Evolutionary conservation across 1,140 invertebrate genomes (phyloP), one percentile per base, ranked within the genome.

Genomic region (Phortica variegata): DNA sequence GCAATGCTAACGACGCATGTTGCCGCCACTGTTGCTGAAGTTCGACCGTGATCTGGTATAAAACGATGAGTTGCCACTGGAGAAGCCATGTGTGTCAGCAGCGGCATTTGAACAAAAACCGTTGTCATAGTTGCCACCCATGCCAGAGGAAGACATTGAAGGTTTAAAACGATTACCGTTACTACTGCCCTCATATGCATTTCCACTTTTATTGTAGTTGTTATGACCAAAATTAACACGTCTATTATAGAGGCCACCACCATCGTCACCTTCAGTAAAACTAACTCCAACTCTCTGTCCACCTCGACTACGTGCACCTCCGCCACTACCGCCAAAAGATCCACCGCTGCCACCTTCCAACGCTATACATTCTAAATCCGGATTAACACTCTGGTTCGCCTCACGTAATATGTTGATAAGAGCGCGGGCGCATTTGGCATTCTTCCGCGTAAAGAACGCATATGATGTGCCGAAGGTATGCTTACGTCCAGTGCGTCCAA

Each of bases 401-500:
- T 97, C 95, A 65, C 85, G 82, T 15, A 97, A 79, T 2, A 97
- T 92, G 54, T 87, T 85, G 7, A 97, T 85, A 39, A 97, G 80
- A 95, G 1, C 95, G 89, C 9, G 95, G 93, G 46, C 97, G 94
- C 34, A 62, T 23, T 65, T 65, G 17, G 55, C 55, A 40, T 65
- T 65, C 32, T 72, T 70, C 7, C 54, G 58, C 7, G 68, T 71
- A n/a, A 71, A 71, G 32, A 71, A 71, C 10, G 68, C 65, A 34
- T 71, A 71, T 4, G 68, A 71, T 2, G 68, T 72, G 26, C 68
- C 65, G 2, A 58, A 61, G 7, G 65, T 56, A 46, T 68, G 58
- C 31, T 68, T 65, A 13, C 97, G 83, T 17, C 93, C 97, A 34
- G 97, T 98, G 66, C 96, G 86, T 13, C 97, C 97, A 77, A 99